Percentiles rank a stretch among this genome's conserved stretches.
phyloP scores from a whole-genome alignment of 1,140 invertebrate genomes.

The Trachymyrmex septentrionalis region DNA sequence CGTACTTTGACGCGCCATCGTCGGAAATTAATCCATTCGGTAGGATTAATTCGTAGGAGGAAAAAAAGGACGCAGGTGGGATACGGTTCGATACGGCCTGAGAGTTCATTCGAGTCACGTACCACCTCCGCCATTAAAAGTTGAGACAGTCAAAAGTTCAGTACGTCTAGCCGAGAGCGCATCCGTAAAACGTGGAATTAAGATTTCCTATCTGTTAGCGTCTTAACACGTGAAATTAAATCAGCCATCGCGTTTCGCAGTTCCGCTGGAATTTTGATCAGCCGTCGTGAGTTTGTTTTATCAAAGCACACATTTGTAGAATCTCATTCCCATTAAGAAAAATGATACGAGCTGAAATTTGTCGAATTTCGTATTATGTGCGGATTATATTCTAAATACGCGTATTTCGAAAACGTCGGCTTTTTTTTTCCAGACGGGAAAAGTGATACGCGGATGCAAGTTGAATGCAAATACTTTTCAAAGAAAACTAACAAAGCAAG shows the following conservation, averaged over 20 bases:
- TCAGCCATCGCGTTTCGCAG: neutral
- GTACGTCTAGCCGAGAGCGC: neutral
- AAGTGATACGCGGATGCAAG: too few relatives aligned
- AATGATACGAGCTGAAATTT: too few relatives aligned
- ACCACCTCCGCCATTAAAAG: neutral
- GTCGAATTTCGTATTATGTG: too few relatives aligned
- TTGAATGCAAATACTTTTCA: too few relatives aligned
- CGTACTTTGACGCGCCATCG: constrained; percentile 64
- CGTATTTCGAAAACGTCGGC: too few relatives aligned
- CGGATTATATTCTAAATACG: too few relatives aligned
- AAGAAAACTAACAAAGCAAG: too few relatives aligned
- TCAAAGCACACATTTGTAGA: neutral
- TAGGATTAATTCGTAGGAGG: too few relatives aligned
- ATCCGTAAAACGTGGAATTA: neutral
- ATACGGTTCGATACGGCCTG: neutral
- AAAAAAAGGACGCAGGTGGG: too few relatives aligned
- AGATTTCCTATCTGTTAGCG: neutral
- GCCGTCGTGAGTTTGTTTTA: neutral
- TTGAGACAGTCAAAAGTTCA: neutral
- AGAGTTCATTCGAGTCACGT: constrained; percentile 5
- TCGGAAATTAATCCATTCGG: constrained; percentile 51
- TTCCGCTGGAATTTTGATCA: neutral
- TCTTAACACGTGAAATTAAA: neutral
- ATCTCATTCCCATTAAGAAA: too few relatives aligned
- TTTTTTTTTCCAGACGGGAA: too few relatives aligned